Evolutionary conservation across 53 echinoderm and acorn worm genomes (phyloP).

Genomic region (Hippasteria phrygiana): DNA sequence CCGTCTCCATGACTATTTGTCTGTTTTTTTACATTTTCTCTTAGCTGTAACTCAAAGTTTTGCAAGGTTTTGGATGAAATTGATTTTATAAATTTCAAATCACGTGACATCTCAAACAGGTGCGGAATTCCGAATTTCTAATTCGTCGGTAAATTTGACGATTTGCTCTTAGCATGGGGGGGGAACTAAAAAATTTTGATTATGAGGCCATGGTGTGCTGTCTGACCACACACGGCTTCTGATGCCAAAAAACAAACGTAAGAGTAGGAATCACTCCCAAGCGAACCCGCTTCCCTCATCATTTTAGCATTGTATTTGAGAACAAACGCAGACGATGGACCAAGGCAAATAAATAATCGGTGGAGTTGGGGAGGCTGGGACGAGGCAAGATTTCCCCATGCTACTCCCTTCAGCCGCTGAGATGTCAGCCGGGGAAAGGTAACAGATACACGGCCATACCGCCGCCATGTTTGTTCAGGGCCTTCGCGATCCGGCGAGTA

Average conservation of each 20-base stretch:
- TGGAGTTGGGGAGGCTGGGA: constrained; percentile 5
- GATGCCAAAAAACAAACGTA: constrained; percentile 19
- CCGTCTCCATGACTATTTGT: no score
- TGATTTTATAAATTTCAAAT: no score
- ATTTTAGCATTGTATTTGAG: constrained; percentile 69
- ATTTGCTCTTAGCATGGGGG: not conserved
- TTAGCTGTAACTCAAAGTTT: no score
- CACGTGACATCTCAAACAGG: no score
- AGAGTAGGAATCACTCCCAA: constrained; percentile 60
- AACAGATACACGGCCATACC: constrained; percentile 45
- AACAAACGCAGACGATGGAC: constrained; percentile 65
- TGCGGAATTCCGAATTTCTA: no score
- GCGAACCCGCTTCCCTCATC: constrained; percentile 47
- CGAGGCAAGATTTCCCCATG: not conserved
- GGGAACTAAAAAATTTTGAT: not conserved
- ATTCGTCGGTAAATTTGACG: not conserved
- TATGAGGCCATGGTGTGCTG: not conserved
- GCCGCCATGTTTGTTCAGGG: constrained; percentile 68
- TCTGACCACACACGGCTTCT: not conserved
- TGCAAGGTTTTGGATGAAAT: no score
- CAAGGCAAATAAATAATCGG: constrained; percentile 62
- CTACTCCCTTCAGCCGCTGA: constrained; percentile 6
- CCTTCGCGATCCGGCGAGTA: constrained; percentile 60
- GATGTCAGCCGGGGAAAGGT: constrained; percentile 50
- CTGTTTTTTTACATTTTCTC: no score